Evolutionary conservation across 2,113 vertebrate species (phyloP), one percentile per base, ranked within the genome.

Genomic region (Caloenas nicobarica): DNA sequence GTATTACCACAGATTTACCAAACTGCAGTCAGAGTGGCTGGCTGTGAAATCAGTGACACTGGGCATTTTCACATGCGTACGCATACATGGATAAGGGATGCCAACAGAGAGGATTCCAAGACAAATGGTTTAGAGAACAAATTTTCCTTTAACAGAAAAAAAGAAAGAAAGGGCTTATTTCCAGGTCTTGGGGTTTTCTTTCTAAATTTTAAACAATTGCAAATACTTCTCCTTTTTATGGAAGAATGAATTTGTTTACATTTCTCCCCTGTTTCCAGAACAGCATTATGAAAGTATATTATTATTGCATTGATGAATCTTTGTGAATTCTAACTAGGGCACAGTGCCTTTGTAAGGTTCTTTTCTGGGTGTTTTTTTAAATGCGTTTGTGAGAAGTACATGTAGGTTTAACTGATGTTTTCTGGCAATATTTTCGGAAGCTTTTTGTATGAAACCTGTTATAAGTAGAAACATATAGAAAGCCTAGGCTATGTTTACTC

Each of bases 141-240:
- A 46, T 46, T 46, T 46, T 19, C 44, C 44, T 46, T 46, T 46
- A 46, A 19, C 18, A 19, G 44, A 44, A 44, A 46, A 46, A 46
- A 19, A 46, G 18, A 19, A 46, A 12, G 36, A 44, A 36, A 11
- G 16, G 25, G 4, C 17, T 69, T 76, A 72, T 72, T 92, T 87
- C 78, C 64, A 24, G 48, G 29, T 72, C n/a, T 69, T 87, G 57
- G 48, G 22, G 28, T 85, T 91, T 84, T 91, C 50, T 91, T 34
- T 76, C 53, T 87, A 58, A 68, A 65, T 93, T 89, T 81, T 85
- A 82, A 95, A 89, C 84, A 91, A 77, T 83, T 95, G 81, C 71
- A 93, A 93, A 91, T 91, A 81, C 68, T 93, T 94, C 53, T 96
- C 5, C 91, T 95, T 95, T 95, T 95, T 93, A 91, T 95, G 89